A percentile compares a stretch with the other conserved stretches of the same genome.
phyloP scores from a whole-genome alignment of 2,113 vertebrate species.

The Mesocricetus auratus region DNA sequence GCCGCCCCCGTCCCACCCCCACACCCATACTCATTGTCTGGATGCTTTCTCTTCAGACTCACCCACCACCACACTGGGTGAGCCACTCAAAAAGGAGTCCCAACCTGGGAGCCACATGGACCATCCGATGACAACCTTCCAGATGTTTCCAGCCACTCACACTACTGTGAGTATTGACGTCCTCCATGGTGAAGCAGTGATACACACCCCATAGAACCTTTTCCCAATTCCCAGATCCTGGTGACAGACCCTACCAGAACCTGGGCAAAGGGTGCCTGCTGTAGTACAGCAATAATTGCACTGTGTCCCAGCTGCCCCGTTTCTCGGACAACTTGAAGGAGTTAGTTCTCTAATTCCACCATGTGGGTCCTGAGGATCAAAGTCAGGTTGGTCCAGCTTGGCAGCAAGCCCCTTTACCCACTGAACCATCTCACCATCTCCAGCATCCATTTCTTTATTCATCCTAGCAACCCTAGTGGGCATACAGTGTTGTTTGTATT shows the following conservation, averaged over 20 bases:
- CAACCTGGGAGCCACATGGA: background rate
- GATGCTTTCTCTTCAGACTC: background rate
- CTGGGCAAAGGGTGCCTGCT: background rate
- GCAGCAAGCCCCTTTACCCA: background rate
- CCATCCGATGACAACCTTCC: background rate
- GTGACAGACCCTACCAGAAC: background rate
- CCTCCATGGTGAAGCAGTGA: background rate
- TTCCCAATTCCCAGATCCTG: background rate
- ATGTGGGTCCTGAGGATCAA: background rate
- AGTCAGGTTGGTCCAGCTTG: background rate
- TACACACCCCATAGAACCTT: fast-evolving
- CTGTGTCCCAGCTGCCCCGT: background rate
- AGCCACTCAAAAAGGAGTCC: background rate
- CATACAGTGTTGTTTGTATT: background rate
- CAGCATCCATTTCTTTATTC: background rate
- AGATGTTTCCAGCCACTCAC: background rate
- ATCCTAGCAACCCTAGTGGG: background rate
- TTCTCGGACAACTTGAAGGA: background rate
- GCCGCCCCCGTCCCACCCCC: background rate
- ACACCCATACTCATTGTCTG: background rate
- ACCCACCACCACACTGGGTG: background rate
- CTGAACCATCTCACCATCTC: background rate
- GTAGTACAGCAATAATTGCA: too few species aligned
- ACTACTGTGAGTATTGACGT: background rate
- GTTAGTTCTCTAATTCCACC: background rate